These are phyloP conservation scores for Aricia artaxerxes DNA, from an alignment of 2,888 invertebrate species.

Conservation along the genomic window DNA sequence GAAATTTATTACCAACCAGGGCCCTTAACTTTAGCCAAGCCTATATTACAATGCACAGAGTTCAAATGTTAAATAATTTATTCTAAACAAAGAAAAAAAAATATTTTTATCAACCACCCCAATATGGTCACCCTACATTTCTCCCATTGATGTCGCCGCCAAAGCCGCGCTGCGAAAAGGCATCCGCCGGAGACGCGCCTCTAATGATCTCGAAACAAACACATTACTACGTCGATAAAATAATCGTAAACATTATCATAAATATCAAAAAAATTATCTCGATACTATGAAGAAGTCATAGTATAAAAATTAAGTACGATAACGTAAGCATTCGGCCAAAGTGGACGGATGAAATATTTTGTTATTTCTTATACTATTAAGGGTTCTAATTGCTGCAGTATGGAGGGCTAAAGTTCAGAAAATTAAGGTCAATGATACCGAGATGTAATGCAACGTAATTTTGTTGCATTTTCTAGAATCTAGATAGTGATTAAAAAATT, in stretches of 20 bases:
- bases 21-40: too few species aligned
- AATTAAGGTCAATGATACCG: too few species aligned
- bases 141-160: slow-evolving; percentile 70
- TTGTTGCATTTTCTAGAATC: too few species aligned
- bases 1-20: too few species aligned
- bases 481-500: too few species aligned
- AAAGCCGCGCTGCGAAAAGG: slow-evolving; percentile 65
- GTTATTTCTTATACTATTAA: not conserved
- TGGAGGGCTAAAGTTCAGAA: too few species aligned
- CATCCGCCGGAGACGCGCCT: slow-evolving; percentile 76
- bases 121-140: slow-evolving; percentile 50
- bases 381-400: too few species aligned
- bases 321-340: not conserved
- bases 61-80: too few species aligned
- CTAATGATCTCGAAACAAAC: slow-evolving; percentile 66
- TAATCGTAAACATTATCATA: slow-evolving; percentile 23
- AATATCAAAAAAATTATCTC: not conserved
- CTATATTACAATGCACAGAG: too few species aligned
- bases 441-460: too few species aligned
- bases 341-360: not conserved
- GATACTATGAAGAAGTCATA: not conserved
- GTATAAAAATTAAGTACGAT: not conserved
- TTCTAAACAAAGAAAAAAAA: not conserved
- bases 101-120: slow-evolving; percentile 9
- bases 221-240: slow-evolving; percentile 42